These are phyloP conservation scores for Eurypyga helias DNA, from an alignment of 2,113 vertebrate genomes.

Conservation along the genomic window DNA sequence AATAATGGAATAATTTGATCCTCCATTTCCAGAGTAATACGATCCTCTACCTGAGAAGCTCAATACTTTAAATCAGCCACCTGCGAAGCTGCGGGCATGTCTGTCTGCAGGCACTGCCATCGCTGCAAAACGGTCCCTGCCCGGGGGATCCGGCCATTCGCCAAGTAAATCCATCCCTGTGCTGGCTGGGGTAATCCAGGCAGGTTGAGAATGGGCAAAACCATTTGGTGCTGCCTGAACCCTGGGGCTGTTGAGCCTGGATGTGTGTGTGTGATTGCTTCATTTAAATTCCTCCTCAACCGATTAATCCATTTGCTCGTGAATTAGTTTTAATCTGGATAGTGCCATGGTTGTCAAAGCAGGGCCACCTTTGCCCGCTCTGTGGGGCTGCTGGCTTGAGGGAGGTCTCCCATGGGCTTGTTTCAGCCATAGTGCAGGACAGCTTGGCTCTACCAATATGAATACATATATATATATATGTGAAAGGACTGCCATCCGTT, in stretches of 20 bases:
- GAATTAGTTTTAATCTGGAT: neutral
- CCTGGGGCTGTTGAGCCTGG: neutral
- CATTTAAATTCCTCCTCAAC: neutral
- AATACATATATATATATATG: no score
- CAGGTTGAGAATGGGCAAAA: neutral
- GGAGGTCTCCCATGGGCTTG: neutral
- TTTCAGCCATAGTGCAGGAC: fast-evolving
- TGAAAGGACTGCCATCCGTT: neutral
- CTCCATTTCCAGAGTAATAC: constrained; percentile 44
- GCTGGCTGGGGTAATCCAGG: neutral
- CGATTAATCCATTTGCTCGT: neutral
- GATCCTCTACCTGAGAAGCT: constrained; percentile 45
- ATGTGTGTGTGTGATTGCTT: neutral
- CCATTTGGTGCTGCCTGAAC: fast-evolving
- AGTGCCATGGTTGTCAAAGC: neutral
- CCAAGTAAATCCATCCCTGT: neutral
- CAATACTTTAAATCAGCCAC: constrained; percentile 9
- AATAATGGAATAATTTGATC: constrained; percentile 67
- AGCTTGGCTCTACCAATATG: neutral
- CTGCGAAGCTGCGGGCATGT: neutral
- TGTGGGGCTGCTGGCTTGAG: fast-evolving
- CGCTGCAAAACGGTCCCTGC: neutral
- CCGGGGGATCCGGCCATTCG: fast-evolving
- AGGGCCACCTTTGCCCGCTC: neutral
- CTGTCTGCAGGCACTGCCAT: neutral